A percentile compares a stretch with the other conserved stretches of the same genome.
Evolutionary conservation across 2,113 vertebrate genomes (phyloP).

Genomic region (Lichenostomus cassidix): DNA sequence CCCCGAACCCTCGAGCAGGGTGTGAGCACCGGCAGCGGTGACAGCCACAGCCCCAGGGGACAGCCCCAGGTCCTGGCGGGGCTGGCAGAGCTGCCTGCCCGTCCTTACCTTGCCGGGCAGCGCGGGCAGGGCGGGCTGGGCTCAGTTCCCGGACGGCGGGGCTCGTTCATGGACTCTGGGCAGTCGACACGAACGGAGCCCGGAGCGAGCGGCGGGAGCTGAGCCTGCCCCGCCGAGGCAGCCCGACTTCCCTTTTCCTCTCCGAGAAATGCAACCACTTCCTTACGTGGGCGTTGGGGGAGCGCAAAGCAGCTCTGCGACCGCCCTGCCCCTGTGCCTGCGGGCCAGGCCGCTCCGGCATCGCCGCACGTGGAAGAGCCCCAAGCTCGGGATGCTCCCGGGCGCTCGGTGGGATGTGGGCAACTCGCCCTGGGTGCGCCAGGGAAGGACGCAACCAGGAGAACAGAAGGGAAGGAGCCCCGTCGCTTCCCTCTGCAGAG

Average conservation of each 20-base stretch:
- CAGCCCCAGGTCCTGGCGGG: background rate
- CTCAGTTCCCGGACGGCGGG: background rate
- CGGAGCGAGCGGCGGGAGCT: background rate
- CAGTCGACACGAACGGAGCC: conserved; percentile 87
- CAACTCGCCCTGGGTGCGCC: background rate
- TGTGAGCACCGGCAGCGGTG: background rate
- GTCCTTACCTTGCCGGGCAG: conserved; percentile 39
- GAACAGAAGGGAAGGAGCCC: background rate
- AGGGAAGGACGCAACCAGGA: background rate
- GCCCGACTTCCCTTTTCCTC: conserved; percentile 77
- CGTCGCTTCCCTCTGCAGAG: rapidly evolving
- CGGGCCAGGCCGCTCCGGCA: background rate
- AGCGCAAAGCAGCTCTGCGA: conserved; percentile 22
- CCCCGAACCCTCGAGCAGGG: background rate
- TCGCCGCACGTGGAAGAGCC: background rate
- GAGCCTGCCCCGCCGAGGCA: conserved; percentile 10
- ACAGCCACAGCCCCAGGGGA: background rate
- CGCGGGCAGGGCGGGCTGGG: background rate
- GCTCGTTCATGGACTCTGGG: conserved; percentile 86
- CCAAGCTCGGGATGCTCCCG: background rate
- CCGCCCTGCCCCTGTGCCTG: conserved; percentile 27
- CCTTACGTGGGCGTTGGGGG: conserved; percentile 78
- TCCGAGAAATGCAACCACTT: conserved; percentile 77
- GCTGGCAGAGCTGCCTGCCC: background rate
- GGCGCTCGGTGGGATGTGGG: background rate